Conservation (phyloP, 2,113 vertebrate species). For the Cairina moschata region DNA sequence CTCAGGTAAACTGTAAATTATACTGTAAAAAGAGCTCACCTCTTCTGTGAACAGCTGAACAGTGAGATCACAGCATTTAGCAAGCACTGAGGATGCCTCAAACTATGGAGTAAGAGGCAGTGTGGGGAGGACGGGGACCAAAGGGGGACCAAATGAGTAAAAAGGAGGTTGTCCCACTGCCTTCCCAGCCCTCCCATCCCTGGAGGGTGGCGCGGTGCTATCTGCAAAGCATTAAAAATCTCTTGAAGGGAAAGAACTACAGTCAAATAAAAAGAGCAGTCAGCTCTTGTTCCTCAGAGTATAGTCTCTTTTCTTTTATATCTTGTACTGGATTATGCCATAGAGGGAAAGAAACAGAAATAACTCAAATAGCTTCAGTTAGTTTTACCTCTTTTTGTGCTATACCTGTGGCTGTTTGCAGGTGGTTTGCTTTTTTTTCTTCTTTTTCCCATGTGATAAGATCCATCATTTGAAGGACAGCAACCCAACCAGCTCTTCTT, state of each 20-base stretch:
- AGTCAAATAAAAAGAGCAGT: not conserved
- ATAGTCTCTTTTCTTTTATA: not conserved
- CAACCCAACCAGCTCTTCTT: slow-evolving; percentile 33
- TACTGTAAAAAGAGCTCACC: not conserved
- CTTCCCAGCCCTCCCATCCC: not conserved
- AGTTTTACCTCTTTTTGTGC: slow-evolving; percentile 29
- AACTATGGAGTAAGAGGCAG: not conserved
- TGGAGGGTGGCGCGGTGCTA: not conserved
- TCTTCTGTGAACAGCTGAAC: not conserved
- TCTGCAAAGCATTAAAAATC: not conserved
- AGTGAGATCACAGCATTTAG: not conserved
- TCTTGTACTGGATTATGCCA: not conserved
- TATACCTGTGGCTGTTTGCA: slow-evolving; percentile 17
- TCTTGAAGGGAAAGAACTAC: not conserved
- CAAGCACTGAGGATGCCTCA: not conserved
- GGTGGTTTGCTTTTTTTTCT: not conserved
- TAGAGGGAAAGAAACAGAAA: not conserved
- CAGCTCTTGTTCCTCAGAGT: not conserved
- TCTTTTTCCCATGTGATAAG: not conserved
- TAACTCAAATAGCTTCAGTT: not conserved
- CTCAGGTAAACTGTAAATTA: not conserved
- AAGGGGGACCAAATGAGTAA: not conserved
- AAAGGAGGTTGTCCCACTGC: not conserved
- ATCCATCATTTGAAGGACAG: slow-evolving; percentile 50
- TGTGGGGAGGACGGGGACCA: not conserved